Percentiles rank a stretch among this genome's conserved stretches.
phyloP scores from a whole-genome alignment of 2,888 invertebrate genomes.

The Tetanocera ferruginea region DNA sequence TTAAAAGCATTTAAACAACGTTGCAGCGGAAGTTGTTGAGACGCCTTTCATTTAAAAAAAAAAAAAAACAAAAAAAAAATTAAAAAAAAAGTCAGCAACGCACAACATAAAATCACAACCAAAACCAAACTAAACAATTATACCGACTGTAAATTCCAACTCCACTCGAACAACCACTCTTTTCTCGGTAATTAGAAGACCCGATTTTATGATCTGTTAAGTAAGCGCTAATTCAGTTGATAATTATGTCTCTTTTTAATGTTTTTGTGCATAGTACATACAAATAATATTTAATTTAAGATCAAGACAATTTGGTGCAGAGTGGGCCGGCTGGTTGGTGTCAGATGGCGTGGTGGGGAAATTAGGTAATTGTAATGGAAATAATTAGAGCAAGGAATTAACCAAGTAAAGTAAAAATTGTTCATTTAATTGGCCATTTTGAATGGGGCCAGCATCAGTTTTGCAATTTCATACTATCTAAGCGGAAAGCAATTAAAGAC shows the following conservation, averaged over 20 bases:
- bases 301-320: no score
- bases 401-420: no score
- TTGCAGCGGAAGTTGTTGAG: constrained; percentile 33
- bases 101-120: background rate
- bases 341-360: no score
- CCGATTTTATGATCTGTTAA: background rate
- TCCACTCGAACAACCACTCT: background rate
- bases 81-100: background rate
- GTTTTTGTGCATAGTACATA: background rate
- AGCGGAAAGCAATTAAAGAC: no score
- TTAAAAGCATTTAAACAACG: constrained; percentile 29
- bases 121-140: background rate
- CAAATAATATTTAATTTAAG: no score
- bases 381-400: no score
- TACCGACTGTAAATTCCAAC: background rate
- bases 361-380: no score
- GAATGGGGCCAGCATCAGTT: no score
- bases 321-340: no score
- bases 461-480: no score
- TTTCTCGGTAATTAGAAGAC: background rate
- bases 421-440: no score
- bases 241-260: background rate
- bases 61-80: background rate
- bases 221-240: background rate
- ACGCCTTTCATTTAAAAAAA: constrained; percentile 22